Base-by-base conservation (phyloP, 2,888 invertebrate species). In the Atrina japonica region DNA sequence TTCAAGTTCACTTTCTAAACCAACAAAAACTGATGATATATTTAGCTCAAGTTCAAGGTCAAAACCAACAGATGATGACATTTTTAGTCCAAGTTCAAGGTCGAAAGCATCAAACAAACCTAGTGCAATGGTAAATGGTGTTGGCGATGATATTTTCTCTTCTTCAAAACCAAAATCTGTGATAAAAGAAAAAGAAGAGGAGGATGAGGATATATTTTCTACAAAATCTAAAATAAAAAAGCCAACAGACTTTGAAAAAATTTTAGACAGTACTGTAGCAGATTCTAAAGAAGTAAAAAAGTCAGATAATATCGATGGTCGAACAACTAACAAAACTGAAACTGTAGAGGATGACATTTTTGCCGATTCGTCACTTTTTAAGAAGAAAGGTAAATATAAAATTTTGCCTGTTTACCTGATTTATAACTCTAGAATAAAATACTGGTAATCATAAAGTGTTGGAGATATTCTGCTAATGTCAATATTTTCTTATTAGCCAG, bases 151-250 rank as follows among this genome's bases (percentile, higher is more conserved):
- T 47, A 68, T 72, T 40, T 70, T 69, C 43, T 60, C 53, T 30
- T 53, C 56, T 14, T 40, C 35, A 3, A 63, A 65, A 47, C 18
- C 16, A 9, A 52, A 61, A 11, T n/a, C 29, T 27, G 61, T 53
- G 18, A 59, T 23, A 45, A 29, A 18, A 18, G 40, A 67, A 25
- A n/a, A n/a, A n/a, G 63, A 66, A 47, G 71, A 80, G 47, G 77
- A 73, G 30, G 69, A 72, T 3, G 76, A 74, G 43, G 81, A 82
- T 65, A 68, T 83, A 2, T 82, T 83, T 76, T 64, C 76, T 16
- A 65, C 79, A 1, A 70, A 67, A 53, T 49, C 81, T 7, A 63
- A 56, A 25, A 35, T 71, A 25, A 60, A 69, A n/a, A 78, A 77
- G 47, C 60, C 76, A 11, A 77, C 73, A 30, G 68, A 66, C 27